Conservation (phyloP, 1,140 invertebrate species). For the Lutraria rhynchaena region DNA sequence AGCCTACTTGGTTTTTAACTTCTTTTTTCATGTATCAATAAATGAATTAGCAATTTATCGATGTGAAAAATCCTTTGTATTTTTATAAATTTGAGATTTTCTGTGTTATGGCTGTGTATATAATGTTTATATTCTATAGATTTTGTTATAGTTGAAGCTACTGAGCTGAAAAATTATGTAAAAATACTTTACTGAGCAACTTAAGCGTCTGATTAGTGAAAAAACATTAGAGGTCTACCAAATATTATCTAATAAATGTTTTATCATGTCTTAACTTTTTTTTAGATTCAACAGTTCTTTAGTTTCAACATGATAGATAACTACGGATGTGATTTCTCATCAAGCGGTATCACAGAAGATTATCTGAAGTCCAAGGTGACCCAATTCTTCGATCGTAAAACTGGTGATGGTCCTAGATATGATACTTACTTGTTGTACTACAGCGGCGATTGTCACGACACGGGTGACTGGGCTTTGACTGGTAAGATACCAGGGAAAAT, state of each 20-base stretch:
- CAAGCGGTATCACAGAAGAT: conserved; percentile 76
- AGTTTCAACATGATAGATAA: conserved; percentile 79
- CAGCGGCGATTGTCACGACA: conserved; percentile 79
- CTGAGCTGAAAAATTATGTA: too few relatives aligned
- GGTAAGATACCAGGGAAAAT: conserved; percentile 72
- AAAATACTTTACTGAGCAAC: neutral
- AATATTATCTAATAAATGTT: neutral
- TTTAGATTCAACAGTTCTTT: conserved; percentile 76
- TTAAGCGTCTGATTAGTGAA: neutral
- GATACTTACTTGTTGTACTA: conserved; percentile 81
- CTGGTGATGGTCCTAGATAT: conserved; percentile 77
- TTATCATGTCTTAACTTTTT: neutral
- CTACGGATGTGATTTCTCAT: conserved; percentile 80
- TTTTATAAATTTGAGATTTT: too few relatives aligned
- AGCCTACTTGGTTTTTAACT: too few relatives aligned
- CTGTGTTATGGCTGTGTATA: too few relatives aligned
- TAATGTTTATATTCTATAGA: too few relatives aligned
- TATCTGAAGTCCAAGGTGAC: conserved; percentile 76
- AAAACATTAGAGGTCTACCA: neutral
- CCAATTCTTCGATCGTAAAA: conserved; percentile 77
- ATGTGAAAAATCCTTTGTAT: too few relatives aligned
- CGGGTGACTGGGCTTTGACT: conserved; percentile 79
- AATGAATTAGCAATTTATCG: too few relatives aligned
- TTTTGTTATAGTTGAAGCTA: too few relatives aligned
- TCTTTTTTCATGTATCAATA: too few relatives aligned